Conservation (phyloP, 1,140 invertebrate genomes). For the Temnothorax nylanderi region DNA sequence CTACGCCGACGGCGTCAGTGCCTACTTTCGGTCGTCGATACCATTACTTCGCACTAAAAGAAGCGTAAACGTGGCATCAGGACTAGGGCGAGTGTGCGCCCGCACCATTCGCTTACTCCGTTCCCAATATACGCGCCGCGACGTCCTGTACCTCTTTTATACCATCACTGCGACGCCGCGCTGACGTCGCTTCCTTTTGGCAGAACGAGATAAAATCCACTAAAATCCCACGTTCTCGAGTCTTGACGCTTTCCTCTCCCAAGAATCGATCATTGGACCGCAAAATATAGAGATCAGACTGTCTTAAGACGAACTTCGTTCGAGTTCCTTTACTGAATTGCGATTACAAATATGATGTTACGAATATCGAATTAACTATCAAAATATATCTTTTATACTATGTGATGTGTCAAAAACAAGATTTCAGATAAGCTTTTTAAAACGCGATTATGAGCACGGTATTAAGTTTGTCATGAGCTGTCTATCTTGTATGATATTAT, state of each 20-base stretch:
- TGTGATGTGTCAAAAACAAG: not conserved
- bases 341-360: not conserved
- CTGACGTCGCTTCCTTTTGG: not conserved
- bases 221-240: slow-evolving; percentile 22
- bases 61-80: slow-evolving; percentile 66
- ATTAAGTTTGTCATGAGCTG: not conserved
- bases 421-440: not conserved
- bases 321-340: not conserved
- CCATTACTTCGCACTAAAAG: slow-evolving; percentile 72
- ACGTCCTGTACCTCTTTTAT: not conserved
- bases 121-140: not conserved
- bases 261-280: not conserved
- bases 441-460: not conserved
- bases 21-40: slow-evolving; percentile 68
- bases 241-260: slow-evolving; percentile 13
- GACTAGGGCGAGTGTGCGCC: slow-evolving; percentile 4
- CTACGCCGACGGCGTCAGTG: slow-evolving; percentile 42
- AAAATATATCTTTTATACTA: not conserved
- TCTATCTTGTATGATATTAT: not conserved
- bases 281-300: not conserved
- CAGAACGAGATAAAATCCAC: slow-evolving; percentile 39
- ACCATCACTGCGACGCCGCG: not conserved
- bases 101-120: not conserved
- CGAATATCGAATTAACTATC: not conserved
- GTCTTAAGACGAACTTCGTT: not conserved